phyloP scores from a whole-genome alignment of 2,113 vertebrate genomes.

The Baryphthengus martii region DNA sequence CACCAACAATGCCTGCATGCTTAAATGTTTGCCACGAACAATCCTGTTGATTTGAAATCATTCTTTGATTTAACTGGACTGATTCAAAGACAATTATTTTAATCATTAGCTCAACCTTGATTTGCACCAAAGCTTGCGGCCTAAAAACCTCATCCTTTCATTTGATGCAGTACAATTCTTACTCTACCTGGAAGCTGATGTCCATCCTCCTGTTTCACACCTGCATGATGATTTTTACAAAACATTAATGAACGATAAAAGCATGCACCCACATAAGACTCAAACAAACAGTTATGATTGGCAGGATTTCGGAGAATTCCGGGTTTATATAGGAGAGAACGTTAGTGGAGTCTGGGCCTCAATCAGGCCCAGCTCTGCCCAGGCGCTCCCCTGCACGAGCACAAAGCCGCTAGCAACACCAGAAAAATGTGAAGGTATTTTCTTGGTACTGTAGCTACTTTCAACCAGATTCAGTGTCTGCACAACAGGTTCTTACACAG shows the following conservation, averaged over 20 bases:
- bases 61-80: neutral
- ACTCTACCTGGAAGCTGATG: slow-evolving; percentile 93
- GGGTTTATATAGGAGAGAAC: neutral
- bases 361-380: neutral
- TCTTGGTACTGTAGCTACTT: neutral
- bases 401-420: neutral
- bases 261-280: neutral
- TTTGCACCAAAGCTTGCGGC: slow-evolving; percentile 11
- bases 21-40: neutral
- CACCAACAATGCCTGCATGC: neutral
- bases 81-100: neutral
- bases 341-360: neutral
- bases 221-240: slow-evolving; percentile 87
- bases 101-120: slow-evolving; percentile 29
- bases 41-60: neutral
- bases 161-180: neutral
- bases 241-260: slow-evolving; percentile 78
- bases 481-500: neutral
- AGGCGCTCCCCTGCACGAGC: neutral
- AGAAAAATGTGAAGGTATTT: neutral
- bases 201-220: slow-evolving; percentile 89
- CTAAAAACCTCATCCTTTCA: neutral
- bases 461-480: neutral
- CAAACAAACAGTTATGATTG: neutral
- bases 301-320: neutral